Conservation (phyloP, 1,140 invertebrate genomes). For the Drosophila arizonae region DNA sequence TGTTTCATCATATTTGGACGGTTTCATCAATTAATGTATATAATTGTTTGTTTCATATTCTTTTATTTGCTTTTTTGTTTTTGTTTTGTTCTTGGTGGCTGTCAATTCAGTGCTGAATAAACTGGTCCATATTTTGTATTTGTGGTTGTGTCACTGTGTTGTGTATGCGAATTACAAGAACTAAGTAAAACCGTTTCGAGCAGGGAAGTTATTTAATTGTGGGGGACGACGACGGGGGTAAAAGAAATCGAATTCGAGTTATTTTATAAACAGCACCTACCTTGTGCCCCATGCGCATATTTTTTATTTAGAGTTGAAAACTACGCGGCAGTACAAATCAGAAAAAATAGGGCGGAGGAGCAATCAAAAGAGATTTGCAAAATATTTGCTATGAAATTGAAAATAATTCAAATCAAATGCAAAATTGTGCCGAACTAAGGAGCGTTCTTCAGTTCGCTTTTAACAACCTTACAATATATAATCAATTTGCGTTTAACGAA, state of each 20-base stretch:
- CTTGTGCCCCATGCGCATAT: conserved; percentile 74
- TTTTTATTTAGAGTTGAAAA: conserved; percentile 67
- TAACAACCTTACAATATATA: conserved; percentile 58
- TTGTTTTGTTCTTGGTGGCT: conserved; percentile 69
- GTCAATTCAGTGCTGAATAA: conserved; percentile 76
- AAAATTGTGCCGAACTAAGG: conserved; percentile 25
- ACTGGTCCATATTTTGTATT: conserved; percentile 68
- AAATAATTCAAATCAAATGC: conserved; percentile 39
- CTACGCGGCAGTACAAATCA: conserved; percentile 63
- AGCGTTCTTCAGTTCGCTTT: conserved; percentile 45
- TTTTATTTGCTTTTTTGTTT: conserved; percentile 5
- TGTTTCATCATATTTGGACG: conserved; percentile 69
- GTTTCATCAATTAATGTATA: conserved; percentile 77
- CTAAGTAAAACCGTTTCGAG: conserved; percentile 40
- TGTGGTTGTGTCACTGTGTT: conserved; percentile 41
- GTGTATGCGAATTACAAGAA: conserved; percentile 54
- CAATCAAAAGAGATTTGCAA: conserved; percentile 20
- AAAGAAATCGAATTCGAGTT: conserved; percentile 32
- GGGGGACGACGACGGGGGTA: neutral
- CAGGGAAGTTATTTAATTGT: neutral
- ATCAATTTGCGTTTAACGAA: conserved; percentile 49
- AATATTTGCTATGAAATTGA: conserved; percentile 41
- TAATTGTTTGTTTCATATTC: conserved; percentile 20
- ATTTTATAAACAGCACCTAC: conserved; percentile 70
- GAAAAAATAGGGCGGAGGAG: neutral